These are phyloP conservation scores for Melipona bicolor DNA, from an alignment of 2,888 invertebrate species.

Conservation along the genomic window DNA sequence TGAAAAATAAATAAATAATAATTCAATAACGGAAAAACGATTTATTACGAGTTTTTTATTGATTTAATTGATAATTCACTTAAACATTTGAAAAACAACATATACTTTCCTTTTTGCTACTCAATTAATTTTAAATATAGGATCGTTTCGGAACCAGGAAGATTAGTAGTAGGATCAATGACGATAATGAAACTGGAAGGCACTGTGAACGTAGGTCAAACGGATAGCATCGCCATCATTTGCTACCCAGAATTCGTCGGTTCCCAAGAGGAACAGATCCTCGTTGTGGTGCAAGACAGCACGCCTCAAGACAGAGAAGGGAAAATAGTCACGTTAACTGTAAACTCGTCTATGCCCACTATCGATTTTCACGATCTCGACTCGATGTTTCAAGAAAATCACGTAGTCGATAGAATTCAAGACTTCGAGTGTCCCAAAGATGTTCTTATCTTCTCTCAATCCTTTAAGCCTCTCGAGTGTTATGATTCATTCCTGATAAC, in stretches of 20 bases:
- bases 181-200: conserved; percentile 80
- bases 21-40: too few relatives aligned
- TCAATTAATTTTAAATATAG: neutral
- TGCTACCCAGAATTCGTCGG: conserved; percentile 80
- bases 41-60: too few relatives aligned
- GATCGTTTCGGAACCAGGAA: neutral
- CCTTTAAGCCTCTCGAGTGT: neutral
- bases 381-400: conserved; percentile 87
- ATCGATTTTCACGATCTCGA: conserved; percentile 86
- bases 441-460: conserved; percentile 54
- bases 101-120: neutral
- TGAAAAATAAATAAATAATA: too few relatives aligned
- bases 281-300: conserved; percentile 81
- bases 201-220: conserved; percentile 77
- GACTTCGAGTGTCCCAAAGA: conserved; percentile 85
- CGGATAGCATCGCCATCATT: conserved; percentile 78
- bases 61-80: too few relatives aligned
- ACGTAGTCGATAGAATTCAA: conserved; percentile 85
- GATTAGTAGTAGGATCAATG: conserved; percentile 81
- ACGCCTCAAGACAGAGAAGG: conserved; percentile 85
- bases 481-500: too few relatives aligned
- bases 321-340: conserved; percentile 85
- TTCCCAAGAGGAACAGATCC: conserved; percentile 79
- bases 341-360: conserved; percentile 86
- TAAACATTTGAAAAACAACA: too few relatives aligned